Evolutionary conservation across 2,113 vertebrate species (phyloP).

Genomic region (Sinocyclocheilus anshuiensis): DNA sequence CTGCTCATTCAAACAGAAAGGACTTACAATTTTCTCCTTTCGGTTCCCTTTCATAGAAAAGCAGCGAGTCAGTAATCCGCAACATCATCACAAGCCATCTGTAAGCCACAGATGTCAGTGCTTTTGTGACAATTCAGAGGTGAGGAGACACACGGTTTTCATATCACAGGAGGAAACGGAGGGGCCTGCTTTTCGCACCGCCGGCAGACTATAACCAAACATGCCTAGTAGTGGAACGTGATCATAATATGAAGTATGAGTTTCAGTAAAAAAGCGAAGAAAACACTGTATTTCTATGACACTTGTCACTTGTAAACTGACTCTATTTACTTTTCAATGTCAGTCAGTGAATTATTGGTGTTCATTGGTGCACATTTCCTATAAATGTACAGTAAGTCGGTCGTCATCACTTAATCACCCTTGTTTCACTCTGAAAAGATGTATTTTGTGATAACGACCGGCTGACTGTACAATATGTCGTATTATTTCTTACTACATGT

Average conservation of each 20-base stretch:
- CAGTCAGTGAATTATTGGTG: background rate
- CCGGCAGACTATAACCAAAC: slow-evolving; percentile 17
- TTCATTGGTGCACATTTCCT: background rate
- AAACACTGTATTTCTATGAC: background rate
- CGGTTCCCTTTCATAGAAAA: slow-evolving; percentile 63
- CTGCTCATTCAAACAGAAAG: slow-evolving; percentile 61
- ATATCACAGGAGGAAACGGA: background rate
- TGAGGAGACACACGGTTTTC: slow-evolving; percentile 14
- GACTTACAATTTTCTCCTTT: slow-evolving; percentile 60
- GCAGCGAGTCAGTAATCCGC: slow-evolving; percentile 62
- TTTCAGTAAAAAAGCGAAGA: background rate
- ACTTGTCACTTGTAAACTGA: background rate
- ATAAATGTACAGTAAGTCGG: too few species aligned
- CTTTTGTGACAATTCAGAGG: slow-evolving; percentile 50
- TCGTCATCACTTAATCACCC: background rate
- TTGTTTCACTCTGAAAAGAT: background rate
- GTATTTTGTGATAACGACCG: background rate
- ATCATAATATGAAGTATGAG: background rate
- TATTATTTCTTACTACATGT: too few species aligned
- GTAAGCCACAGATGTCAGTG: slow-evolving; percentile 65
- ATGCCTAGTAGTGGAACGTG: background rate
- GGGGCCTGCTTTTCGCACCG: background rate
- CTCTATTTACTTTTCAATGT: background rate
- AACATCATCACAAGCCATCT: slow-evolving; percentile 61
- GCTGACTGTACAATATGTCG: background rate